A percentile compares a stretch with the other conserved stretches of the same genome.
Conservation (phyloP, 2,113 vertebrate species). For the Poeciliopsis turrubarensis region DNA sequence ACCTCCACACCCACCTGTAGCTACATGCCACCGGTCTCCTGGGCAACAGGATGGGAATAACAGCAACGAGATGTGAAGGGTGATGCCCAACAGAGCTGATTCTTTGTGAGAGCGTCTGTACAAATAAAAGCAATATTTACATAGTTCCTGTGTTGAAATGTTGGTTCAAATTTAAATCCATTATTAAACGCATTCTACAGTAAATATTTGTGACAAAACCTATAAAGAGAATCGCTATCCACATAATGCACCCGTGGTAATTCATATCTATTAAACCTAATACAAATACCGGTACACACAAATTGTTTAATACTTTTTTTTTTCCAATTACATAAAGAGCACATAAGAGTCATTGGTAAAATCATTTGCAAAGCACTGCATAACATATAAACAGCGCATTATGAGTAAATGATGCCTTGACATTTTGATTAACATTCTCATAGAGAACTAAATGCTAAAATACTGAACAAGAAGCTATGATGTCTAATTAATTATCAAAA, state of each 20-base stretch:
- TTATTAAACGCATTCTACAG: background rate
- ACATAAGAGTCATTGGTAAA: too few relatives aligned
- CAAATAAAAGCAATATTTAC: constrained; percentile 25
- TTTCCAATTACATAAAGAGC: too few relatives aligned
- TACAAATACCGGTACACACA: background rate
- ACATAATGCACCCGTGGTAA: background rate
- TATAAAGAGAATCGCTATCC: background rate
- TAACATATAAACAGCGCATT: too few relatives aligned
- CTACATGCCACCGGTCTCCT: constrained; percentile 63
- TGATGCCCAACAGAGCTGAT: constrained; percentile 45
- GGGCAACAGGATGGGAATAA: constrained; percentile 66
- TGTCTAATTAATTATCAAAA: too few relatives aligned
- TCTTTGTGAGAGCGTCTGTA: constrained; percentile 24
- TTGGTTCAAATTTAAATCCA: constrained; percentile 22
- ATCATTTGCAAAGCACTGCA: too few relatives aligned
- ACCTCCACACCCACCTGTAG: constrained; percentile 68
- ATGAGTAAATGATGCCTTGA: too few relatives aligned
- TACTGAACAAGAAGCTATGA: too few relatives aligned
- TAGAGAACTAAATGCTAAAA: too few relatives aligned
- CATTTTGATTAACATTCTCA: too few relatives aligned
- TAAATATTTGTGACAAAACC: background rate
- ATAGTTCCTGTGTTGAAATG: constrained; percentile 3
- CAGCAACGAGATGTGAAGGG: constrained; percentile 45
- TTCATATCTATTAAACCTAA: background rate
- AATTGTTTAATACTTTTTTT: too few relatives aligned